These are phyloP conservation scores for Tupaia tana DNA, from an alignment of 2,113 vertebrate species.

Conservation along the genomic window DNA sequence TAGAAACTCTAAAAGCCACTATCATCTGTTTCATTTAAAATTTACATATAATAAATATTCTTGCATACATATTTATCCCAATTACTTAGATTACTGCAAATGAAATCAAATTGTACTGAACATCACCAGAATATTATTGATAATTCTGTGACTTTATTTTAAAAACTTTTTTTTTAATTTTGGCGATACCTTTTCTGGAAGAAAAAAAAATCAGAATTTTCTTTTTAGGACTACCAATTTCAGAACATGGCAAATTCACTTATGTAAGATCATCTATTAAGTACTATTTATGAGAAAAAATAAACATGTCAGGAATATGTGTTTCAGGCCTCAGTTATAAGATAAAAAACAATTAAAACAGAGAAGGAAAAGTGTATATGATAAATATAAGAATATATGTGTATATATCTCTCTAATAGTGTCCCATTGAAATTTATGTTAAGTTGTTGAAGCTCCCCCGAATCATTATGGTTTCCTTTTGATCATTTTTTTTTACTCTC, in stretches of 20 bases:
- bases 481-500: too few species aligned
- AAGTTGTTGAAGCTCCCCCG: too few species aligned
- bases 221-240: neutral
- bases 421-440: too few species aligned
- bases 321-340: neutral
- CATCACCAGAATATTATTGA: neutral
- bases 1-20: slow-evolving; percentile 29
- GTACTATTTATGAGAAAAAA: neutral
- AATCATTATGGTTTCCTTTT: too few species aligned
- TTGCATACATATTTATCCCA: neutral
- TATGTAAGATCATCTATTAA: neutral
- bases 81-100: neutral
- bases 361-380: neutral
- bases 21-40: slow-evolving; percentile 23
- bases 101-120: neutral
- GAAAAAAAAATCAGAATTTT: neutral
- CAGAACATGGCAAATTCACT: neutral
- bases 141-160: neutral
- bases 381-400: neutral
- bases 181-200: neutral
- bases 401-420: too few species aligned
- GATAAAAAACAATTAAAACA: neutral
- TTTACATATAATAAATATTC: neutral
- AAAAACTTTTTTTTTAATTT: neutral
- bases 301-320: neutral